Conservation (phyloP, 2,888 invertebrate species). For the Acheta domesticus region DNA sequence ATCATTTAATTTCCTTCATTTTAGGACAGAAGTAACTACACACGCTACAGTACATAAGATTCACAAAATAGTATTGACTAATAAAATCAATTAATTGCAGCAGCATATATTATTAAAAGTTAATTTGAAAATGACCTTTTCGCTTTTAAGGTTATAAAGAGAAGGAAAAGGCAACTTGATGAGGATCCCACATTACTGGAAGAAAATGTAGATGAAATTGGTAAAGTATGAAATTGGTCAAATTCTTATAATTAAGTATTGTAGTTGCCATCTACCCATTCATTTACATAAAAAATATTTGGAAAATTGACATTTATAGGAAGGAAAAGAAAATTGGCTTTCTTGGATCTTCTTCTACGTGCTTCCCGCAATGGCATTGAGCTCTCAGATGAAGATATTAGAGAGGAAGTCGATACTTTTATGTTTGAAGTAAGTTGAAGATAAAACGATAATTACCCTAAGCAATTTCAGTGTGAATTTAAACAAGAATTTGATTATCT, state of each 20-base stretch:
- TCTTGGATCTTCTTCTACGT: background rate
- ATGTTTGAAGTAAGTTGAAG: background rate
- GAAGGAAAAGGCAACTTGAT: background rate
- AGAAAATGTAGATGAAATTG: background rate
- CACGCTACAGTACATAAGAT: no score
- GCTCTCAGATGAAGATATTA: background rate
- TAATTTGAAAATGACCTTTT: background rate
- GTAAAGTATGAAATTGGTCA: background rate
- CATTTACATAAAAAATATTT: background rate
- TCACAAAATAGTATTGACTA: background rate
- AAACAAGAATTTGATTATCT: no score
- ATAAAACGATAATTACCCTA: background rate
- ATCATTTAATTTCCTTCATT: background rate
- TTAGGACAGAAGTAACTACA: background rate
- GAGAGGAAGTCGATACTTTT: background rate
- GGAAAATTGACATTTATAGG: background rate
- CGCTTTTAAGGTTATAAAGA: background rate
- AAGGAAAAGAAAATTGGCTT: background rate
- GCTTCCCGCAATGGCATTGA: background rate
- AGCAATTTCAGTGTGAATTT: no score
- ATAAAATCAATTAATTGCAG: background rate
- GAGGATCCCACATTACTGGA: background rate
- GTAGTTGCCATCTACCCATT: background rate
- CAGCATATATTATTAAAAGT: background rate
- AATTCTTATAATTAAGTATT: background rate